Conservation (phyloP, 92 coral and sea anemone genomes). For the Hydrozoanthus gracilis region DNA sequence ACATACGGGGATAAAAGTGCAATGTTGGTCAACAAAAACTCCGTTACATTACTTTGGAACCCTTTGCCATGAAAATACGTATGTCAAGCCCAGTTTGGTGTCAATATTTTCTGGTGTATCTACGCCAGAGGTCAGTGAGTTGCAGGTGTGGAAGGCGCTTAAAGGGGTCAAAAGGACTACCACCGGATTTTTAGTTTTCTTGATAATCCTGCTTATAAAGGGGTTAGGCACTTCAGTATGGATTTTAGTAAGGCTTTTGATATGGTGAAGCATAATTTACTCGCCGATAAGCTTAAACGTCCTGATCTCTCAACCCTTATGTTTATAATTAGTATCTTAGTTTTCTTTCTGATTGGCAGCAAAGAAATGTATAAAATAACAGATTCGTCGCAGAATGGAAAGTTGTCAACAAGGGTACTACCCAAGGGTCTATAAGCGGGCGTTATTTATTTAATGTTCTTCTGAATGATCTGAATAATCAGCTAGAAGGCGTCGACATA, state of each 20-base stretch:
- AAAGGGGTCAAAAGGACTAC: constrained; percentile 18
- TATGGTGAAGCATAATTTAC: constrained; percentile 21
- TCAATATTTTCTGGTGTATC: neutral
- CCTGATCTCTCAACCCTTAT: constrained; percentile 11
- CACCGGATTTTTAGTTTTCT: constrained; percentile 15
- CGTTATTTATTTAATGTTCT: constrained; percentile 40
- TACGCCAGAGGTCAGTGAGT: neutral
- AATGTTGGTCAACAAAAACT: no score
- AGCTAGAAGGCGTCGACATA: neutral
- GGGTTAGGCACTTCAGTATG: constrained; percentile 55
- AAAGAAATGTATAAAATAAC: constrained; percentile 31
- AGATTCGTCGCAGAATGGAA: constrained; percentile 33
- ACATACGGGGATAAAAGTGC: no score
- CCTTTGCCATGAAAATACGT: no score
- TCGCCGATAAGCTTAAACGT: constrained; percentile 32
- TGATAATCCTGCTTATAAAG: constrained; percentile 47
- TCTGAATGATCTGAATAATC: constrained; percentile 34
- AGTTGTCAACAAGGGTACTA: constrained; percentile 41
- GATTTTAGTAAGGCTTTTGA: constrained; percentile 64
- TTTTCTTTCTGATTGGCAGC: constrained; percentile 29
- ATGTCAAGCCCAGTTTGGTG: neutral
- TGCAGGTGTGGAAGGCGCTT: constrained; percentile 32
- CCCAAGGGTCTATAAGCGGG: constrained; percentile 44
- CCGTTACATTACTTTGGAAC: no score
- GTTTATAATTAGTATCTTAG: constrained; percentile 47